phyloP scores from a whole-genome alignment of 2,113 vertebrate genomes.

The Coryphaenoides rupestris region DNA sequence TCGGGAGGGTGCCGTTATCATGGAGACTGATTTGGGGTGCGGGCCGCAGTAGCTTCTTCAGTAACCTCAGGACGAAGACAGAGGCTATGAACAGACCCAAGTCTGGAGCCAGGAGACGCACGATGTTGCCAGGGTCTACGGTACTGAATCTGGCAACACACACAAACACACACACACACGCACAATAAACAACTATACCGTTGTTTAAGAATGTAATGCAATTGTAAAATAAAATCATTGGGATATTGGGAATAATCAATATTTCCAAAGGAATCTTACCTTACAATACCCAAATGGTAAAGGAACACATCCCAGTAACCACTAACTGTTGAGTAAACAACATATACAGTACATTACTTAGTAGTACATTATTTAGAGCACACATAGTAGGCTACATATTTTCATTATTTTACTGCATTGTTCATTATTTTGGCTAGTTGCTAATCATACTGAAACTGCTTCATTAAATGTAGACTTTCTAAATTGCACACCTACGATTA shows the following conservation, averaged over 20 bases:
- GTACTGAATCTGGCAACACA: slow-evolving; percentile 74
- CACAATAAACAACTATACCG: too few species aligned
- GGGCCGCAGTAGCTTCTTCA: slow-evolving; percentile 51
- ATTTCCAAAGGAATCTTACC: slow-evolving; percentile 48
- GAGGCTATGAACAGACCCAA: slow-evolving; percentile 54
- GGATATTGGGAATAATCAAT: not conserved
- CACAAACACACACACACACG: too few species aligned
- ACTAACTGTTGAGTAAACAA: slow-evolving; percentile 54
- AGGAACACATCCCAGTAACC: slow-evolving; percentile 66
- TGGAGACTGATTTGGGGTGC: slow-evolving; percentile 35
- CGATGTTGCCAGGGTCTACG: slow-evolving; percentile 58
- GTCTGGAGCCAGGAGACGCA: slow-evolving; percentile 71
- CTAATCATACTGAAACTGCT: too few species aligned
- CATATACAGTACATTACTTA: not conserved
- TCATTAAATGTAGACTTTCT: too few species aligned
- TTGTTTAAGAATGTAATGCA: not conserved
- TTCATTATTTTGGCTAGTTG: not conserved
- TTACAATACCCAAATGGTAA: slow-evolving; percentile 72
- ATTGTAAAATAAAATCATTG: not conserved
- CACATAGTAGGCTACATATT: too few species aligned
- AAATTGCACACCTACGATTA: too few species aligned
- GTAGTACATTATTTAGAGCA: not conserved
- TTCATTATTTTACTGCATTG: not conserved
- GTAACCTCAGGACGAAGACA: slow-evolving; percentile 58
- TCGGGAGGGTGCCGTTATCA: slow-evolving; percentile 49